Base-by-base conservation (phyloP, 2,888 invertebrate genomes). In the Melanostoma mellinum region DNA sequence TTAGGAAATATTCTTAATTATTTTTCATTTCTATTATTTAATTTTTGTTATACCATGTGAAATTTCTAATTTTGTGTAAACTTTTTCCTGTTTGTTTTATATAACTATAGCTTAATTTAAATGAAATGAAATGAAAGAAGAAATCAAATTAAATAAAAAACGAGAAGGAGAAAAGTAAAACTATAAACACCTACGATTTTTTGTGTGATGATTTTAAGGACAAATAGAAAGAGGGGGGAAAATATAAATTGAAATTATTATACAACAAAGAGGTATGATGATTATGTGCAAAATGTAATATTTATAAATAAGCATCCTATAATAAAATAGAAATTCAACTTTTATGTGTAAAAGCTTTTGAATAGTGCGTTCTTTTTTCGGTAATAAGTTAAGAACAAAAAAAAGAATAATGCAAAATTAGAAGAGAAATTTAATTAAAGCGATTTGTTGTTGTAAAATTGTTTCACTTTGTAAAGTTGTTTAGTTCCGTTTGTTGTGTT, bases 391-490 rank as follows among this genome's bases (percentile, higher is more conserved):
- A 56, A 71, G 50, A 53, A 71, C 53, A 33, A 46, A 35, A 60
- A 50, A 38, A 38, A 38, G 33, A 73, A 52, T 56, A 32, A 48
- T 33, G 52, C 48, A 44, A 40, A 52, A 56, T 58, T 6, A 75
- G 20, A 61, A 60, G 55, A 52, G 32, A 44, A 50, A 35, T 56
- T 58, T 44, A 73, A 79, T 78, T 71, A 65, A 76, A 67, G 84
- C 72, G 73, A 71, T 80, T 78, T 77, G 74, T 75, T 85, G 81
- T 78, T 81, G 77, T 75, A 61, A 36, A 76, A 69, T 85, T 78
- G 77, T 68, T 73, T 77, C 56, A 69, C 69, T 63, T 61, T 71
- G 69, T 55, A 71, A 69, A 68, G 52, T 74, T 68, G 40, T 69
- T 63, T 55, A 61, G 40, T 46, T 69, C 48, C 8, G 6, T 6